phyloP scores from a whole-genome alignment of 2,888 invertebrate species.

The Hermodice carunculata region DNA sequence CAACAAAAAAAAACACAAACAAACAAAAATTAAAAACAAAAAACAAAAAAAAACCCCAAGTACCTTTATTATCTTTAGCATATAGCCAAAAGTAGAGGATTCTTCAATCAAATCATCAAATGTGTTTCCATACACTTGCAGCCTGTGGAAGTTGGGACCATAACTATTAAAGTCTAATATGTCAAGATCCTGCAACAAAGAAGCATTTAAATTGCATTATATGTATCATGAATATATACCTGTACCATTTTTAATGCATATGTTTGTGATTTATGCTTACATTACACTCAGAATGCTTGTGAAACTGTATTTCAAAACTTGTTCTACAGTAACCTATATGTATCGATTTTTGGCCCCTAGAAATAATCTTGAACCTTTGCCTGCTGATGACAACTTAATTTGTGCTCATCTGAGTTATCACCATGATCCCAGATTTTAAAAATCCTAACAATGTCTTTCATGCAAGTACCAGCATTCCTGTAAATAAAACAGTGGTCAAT shows the following conservation, averaged over 20 bases:
- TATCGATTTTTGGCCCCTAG: no score
- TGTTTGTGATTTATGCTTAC: no score
- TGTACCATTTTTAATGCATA: not conserved
- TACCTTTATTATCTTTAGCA: slow-evolving; percentile 65
- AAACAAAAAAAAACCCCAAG: not conserved
- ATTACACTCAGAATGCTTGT: no score
- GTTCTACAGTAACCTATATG: no score
- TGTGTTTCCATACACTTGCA: slow-evolving; percentile 61
- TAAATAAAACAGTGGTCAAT: no score
- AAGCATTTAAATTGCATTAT: not conserved
- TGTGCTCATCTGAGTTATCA: no score
- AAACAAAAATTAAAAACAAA: not conserved
- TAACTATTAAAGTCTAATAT: slow-evolving; percentile 49
- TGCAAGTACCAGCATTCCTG: no score
- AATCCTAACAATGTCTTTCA: no score
- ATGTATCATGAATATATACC: not conserved
- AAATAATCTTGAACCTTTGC: no score
- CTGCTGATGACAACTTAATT: no score
- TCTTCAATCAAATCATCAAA: slow-evolving; percentile 62
- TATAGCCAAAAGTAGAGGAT: slow-evolving; percentile 61
- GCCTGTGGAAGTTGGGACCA: slow-evolving; percentile 63
- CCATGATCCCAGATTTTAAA: no score
- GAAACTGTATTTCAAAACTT: no score
- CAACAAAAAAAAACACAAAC: not conserved
- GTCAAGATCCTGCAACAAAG: slow-evolving; percentile 52